A percentile compares a stretch with the other conserved stretches of the same genome.
phyloP scores from a whole-genome alignment of 1,140 invertebrate species.

The Drosophila watanabei region DNA sequence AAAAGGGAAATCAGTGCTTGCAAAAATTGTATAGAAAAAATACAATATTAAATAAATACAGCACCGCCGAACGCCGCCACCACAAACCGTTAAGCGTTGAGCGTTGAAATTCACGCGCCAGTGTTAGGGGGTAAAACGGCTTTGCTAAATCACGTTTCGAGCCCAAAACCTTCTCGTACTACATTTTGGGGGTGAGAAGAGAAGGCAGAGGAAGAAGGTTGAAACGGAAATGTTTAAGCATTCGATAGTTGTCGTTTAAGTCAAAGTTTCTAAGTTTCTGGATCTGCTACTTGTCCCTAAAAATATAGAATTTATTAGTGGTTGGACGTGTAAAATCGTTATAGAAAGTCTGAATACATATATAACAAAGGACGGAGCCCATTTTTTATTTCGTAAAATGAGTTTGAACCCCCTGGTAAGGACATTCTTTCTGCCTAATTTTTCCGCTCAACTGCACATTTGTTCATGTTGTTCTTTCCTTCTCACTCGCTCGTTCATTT shows the following conservation, averaged over 20 bases:
- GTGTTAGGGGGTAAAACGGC: slow-evolving; percentile 53
- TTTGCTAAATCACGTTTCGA: slow-evolving; percentile 34
- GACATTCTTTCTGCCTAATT: slow-evolving; percentile 79
- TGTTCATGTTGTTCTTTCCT: slow-evolving; percentile 49
- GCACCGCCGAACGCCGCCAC: slow-evolving; percentile 50
- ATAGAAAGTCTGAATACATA: slow-evolving; percentile 1
- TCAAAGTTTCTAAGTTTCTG: background rate
- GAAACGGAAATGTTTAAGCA: slow-evolving; percentile 8
- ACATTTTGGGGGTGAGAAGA: slow-evolving; percentile 17
- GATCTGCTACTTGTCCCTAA: slow-evolving; percentile 2
- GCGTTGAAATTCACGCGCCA: slow-evolving; percentile 81
- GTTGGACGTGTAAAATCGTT: background rate
- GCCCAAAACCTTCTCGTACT: slow-evolving; percentile 6
- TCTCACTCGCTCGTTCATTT: slow-evolving; percentile 62
- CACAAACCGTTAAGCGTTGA: slow-evolving; percentile 81
- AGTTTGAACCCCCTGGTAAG: slow-evolving; percentile 50
- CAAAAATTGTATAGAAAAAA: slow-evolving; percentile 73
- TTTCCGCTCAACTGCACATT: slow-evolving; percentile 81
- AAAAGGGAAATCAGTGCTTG: slow-evolving; percentile 82
- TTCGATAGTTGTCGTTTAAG: slow-evolving; percentile 7
- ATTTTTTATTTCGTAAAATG: slow-evolving; percentile 57
- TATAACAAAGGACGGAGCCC: slow-evolving; percentile 29
- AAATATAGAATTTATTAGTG: background rate
- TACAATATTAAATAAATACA: slow-evolving; percentile 83
- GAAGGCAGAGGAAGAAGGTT: slow-evolving; percentile 18